phyloP scores from a whole-genome alignment of 2,888 invertebrate species.

The Cenopis cana region DNA sequence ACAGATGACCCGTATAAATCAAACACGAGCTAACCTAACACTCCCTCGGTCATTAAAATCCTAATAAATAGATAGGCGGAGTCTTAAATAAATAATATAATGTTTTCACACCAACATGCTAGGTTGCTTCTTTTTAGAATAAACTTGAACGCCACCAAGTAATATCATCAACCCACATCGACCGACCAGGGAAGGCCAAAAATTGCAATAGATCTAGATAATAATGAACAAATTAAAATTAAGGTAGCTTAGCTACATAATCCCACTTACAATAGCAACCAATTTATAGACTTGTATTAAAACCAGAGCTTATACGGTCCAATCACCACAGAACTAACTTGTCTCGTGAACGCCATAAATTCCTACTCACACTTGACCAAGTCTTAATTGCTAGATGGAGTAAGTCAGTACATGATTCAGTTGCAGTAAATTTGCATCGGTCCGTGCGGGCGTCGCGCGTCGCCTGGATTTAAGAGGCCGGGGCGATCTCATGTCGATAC shows the following conservation, averaged over 20 bases:
- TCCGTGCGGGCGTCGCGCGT: constrained; percentile 36
- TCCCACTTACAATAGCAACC: no score
- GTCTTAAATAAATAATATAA: no score
- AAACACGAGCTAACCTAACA: no score
- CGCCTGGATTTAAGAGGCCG: constrained; percentile 55
- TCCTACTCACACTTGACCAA: constrained; percentile 30
- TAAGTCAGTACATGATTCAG: constrained; percentile 73
- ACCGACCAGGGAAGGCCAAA: not conserved
- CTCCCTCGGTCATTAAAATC: no score
- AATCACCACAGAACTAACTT: constrained; percentile 17
- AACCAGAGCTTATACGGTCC: not conserved
- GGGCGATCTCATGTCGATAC: constrained; percentile 81
- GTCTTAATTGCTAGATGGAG: constrained; percentile 47
- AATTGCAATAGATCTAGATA: no score
- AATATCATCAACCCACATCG: constrained; percentile 12
- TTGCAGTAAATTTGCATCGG: constrained; percentile 65
- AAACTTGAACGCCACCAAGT: no score
- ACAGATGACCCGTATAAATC: constrained; percentile 3
- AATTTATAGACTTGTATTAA: not conserved
- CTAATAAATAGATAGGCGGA: no score
- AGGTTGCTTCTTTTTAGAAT: no score
- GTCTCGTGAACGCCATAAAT: constrained; percentile 22
- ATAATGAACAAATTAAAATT: no score
- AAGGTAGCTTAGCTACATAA: no score
- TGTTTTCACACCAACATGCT: no score